phyloP scores from a whole-genome alignment of 2,888 invertebrate genomes.

The Nymphalis c-album region DNA sequence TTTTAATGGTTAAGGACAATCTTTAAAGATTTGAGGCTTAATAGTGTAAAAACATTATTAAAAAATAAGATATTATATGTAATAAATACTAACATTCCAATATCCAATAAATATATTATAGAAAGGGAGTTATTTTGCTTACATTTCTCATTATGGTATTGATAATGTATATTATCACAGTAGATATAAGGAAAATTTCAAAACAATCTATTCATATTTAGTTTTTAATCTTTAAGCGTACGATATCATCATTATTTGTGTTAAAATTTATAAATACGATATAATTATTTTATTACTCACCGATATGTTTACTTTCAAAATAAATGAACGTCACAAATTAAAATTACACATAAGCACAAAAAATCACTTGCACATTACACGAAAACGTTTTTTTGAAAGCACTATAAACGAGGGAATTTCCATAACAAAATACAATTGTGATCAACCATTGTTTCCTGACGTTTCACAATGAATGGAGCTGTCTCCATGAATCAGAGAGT shows the following conservation, averaged over 20 bases:
- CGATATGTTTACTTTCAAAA: slow-evolving; percentile 16
- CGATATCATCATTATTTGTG: slow-evolving; percentile 3
- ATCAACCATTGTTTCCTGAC: slow-evolving; percentile 28
- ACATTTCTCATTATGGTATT: neutral
- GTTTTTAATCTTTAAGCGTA: neutral
- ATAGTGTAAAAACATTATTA: too few relatives aligned
- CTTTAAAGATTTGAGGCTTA: too few relatives aligned
- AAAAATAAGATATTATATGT: too few relatives aligned
- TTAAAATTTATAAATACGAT: slow-evolving; percentile 2
- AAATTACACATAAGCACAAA: slow-evolving; percentile 17
- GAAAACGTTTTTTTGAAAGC: slow-evolving; percentile 25
- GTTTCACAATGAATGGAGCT: slow-evolving; percentile 35
- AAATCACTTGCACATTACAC: slow-evolving; percentile 42
- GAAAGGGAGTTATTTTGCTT: neutral
- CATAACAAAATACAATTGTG: slow-evolving; percentile 32
- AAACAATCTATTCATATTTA: slow-evolving; percentile 7
- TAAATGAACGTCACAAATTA: slow-evolving; percentile 14
- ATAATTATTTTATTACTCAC: slow-evolving; percentile 14
- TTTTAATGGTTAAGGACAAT: too few relatives aligned
- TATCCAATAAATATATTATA: too few relatives aligned
- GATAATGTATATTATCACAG: neutral
- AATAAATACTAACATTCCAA: too few relatives aligned
- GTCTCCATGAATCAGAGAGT: slow-evolving; percentile 12
- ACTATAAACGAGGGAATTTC: slow-evolving; percentile 39
- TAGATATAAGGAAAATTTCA: neutral